Conservation (phyloP, 2,797 vertebrate genomes). For the Anableps anableps region DNA sequence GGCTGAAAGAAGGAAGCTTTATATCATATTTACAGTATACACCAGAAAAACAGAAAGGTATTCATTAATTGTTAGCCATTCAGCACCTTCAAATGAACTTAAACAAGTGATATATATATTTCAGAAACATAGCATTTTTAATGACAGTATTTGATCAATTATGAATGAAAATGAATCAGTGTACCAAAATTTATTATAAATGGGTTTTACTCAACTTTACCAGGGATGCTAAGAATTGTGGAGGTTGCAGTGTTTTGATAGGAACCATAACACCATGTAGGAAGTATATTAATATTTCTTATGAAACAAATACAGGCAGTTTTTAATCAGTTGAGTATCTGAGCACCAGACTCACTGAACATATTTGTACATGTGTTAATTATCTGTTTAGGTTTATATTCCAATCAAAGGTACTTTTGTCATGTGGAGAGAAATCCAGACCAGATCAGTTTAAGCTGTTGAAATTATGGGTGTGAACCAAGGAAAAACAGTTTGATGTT, state of each 20-base stretch:
- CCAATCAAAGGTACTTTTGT: not conserved
- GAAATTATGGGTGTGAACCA: not conserved
- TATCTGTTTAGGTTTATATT: not conserved
- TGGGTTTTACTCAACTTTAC: not conserved
- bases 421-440: not conserved
- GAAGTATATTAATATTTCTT: not conserved
- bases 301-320: not conserved
- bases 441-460: not conserved
- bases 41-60: not conserved
- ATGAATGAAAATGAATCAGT: not conserved
- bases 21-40: not conserved
- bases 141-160: not conserved
- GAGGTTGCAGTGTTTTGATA: not conserved
- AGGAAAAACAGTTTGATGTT: constrained; percentile 2
- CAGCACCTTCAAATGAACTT: too few relatives aligned
- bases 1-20: not conserved
- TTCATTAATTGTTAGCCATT: not conserved
- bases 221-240: not conserved
- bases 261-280: not conserved
- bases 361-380: not conserved
- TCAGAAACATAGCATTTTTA: not conserved
- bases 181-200: not conserved
- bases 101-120: not conserved
- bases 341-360: not conserved
- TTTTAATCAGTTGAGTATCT: not conserved